Evolutionary conservation across 2,113 vertebrate species (phyloP), one percentile per base, ranked within the genome.

Genomic region (Scolopax mira): DNA sequence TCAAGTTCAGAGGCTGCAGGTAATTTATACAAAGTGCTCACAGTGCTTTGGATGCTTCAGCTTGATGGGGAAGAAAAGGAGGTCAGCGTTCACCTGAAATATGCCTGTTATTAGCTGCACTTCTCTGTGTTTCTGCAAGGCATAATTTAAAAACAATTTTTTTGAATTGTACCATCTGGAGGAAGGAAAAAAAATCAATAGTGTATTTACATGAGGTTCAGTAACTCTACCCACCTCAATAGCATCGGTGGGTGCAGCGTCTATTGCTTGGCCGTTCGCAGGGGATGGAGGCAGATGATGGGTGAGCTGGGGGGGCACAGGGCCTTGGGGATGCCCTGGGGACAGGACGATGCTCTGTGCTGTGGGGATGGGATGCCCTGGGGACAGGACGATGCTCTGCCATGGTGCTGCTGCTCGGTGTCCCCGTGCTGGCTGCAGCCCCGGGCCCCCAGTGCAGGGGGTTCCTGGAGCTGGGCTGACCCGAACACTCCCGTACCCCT

Each of bases 111-210:
- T 80, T 95, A 96, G 83, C 97, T 91, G 94, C 22, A 84, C 92
- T 78, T 94, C 81, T 85, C n/a, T 4, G 44, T 62, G 55, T 72
- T 70, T 83, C 90, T 94, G 92, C 70, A 85, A 96, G 92, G 90
- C 92, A 54, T 88, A 74, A 85, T 96, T 97, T 97, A 85, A 96
- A 97, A 96, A 82, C 58, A 84, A 61, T 97, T 96, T 93, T 51
- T 91, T 92, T 94, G 91, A 97, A 96, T 90, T 96, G 91, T 84
- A 95, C 80, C 96, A 86, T 95, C 91, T 97, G 94, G 94, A 97
- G 89, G 83, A 77, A 72, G 85, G 79, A 89, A 94, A 62, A 62
- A 88, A 95, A 96, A 91, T 96, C 15, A 6, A 93, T 95, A 69
- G 35, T 46, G 49, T 41, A 51, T 96, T 97, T 97, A 52, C 85